Evolutionary conservation across 2,888 invertebrate species (phyloP).

Genomic region (Iphiclides podalirius): DNA sequence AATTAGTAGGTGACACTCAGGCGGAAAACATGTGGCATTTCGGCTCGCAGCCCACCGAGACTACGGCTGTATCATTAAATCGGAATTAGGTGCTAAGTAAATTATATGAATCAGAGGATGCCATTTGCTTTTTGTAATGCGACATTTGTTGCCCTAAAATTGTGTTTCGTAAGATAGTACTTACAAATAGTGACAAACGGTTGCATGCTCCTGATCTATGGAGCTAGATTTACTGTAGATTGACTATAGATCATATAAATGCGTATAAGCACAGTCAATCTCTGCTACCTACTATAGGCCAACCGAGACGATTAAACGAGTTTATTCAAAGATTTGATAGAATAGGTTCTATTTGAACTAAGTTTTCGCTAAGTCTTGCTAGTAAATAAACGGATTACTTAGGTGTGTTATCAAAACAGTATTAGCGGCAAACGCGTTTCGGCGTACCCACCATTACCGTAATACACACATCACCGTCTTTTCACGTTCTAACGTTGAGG

Average conservation of each 20-base stretch:
- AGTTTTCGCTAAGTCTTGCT: too few relatives aligned
- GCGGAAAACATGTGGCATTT: constrained; percentile 65
- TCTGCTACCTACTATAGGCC: too few relatives aligned
- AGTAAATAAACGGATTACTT: background rate
- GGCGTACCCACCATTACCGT: background rate
- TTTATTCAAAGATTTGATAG: too few relatives aligned
- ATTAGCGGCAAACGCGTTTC: background rate
- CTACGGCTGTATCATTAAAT: constrained; percentile 53
- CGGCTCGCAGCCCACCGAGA: constrained; percentile 47
- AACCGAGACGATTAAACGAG: too few relatives aligned
- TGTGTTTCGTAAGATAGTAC: constrained; percentile 7
- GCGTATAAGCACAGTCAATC: too few relatives aligned
- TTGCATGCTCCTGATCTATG: too few relatives aligned
- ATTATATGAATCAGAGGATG: constrained; percentile 49
- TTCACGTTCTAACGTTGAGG: constrained; percentile 13
- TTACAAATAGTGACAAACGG: constrained; percentile 12
- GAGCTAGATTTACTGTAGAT: too few relatives aligned
- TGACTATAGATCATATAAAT: too few relatives aligned
- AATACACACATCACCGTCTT: constrained; percentile 11
- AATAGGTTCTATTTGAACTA: too few relatives aligned
- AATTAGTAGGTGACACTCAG: constrained; percentile 69
- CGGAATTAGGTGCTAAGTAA: constrained; percentile 65
- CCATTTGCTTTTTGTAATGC: constrained; percentile 20
- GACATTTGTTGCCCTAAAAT: constrained; percentile 12
- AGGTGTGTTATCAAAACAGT: background rate